Conservation (phyloP, 2,797 vertebrate species). For the Etheostoma perlongum region DNA sequence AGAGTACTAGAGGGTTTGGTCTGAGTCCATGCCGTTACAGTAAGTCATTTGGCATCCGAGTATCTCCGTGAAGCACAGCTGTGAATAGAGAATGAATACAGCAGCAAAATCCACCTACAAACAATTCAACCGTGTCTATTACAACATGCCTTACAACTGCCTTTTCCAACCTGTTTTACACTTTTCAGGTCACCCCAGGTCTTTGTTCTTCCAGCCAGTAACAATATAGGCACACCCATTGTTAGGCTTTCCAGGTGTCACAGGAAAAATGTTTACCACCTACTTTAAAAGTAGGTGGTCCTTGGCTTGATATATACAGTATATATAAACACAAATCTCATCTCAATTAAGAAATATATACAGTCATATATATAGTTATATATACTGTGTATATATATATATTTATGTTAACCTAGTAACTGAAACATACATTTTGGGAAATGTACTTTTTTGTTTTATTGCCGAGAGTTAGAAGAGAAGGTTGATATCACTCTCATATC, state of each 20-base stretch:
- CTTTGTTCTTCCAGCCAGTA: slow-evolving; percentile 39
- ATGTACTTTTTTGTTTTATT: too few relatives aligned
- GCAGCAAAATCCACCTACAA: slow-evolving; percentile 15
- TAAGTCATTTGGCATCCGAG: slow-evolving; percentile 73
- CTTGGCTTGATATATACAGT: too few relatives aligned
- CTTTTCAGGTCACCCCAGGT: slow-evolving; percentile 26
- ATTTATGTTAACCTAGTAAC: too few relatives aligned
- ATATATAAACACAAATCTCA: too few relatives aligned
- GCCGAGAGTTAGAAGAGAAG: too few relatives aligned
- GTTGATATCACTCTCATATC: too few relatives aligned
- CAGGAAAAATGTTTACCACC: slow-evolving; percentile 49
- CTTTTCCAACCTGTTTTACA: slow-evolving; percentile 44
- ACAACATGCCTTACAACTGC: slow-evolving; percentile 16
- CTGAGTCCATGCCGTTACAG: slow-evolving; percentile 71
- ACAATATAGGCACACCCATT: slow-evolving; percentile 41
- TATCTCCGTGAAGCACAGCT: slow-evolving; percentile 50
- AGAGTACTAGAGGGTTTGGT: slow-evolving; percentile 69
- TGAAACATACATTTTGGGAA: too few relatives aligned
- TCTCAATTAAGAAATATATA: too few relatives aligned
- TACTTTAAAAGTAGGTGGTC: slow-evolving; percentile 7
- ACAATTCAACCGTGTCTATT: slow-evolving; percentile 30
- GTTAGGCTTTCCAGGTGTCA: slow-evolving; percentile 54
- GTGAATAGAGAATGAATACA: slow-evolving; percentile 43
- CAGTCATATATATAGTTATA: too few relatives aligned
- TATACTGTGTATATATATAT: too few relatives aligned